Evolutionary conservation across 2,888 invertebrate species (phyloP), one percentile per base, ranked within the genome.

Genomic region (Cryptosula pallasiana): DNA sequence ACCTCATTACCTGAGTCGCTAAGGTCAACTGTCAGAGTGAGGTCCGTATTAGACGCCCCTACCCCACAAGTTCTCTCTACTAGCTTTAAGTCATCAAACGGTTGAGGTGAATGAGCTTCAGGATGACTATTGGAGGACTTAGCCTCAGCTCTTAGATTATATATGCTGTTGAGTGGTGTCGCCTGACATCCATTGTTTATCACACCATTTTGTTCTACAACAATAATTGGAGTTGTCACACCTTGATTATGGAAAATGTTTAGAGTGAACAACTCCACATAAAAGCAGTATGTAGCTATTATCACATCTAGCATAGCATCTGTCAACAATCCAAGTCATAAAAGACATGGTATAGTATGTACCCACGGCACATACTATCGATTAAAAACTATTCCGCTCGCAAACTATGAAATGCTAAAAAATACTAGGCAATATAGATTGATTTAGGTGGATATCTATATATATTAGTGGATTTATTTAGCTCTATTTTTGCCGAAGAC

Each of bases 1-100:
- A 63, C 2, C 5, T 63, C 63, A 32, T 63, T 63, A 32, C 63
- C 25, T 3, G 63, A 63, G 63, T 63, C 63, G 16, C 63, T 34
- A 16, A 63, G 27, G 32, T 63, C 63, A 13, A 32, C 63, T 9
- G 29, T 63, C 32, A 63, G 3, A 63, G 32, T 27, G 5, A 32
- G 27, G 32, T 63, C 63, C 13, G 63, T 27, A 32, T 32, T 25
- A 9, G 63, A 32, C 2, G 27, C 63, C 13, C 32, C 63, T n/a
- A 63, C 27, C 27, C 32, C 63, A 32, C 32, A 13, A 13, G 25
- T 32, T 32, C 27, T 32, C 32, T 27, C 32, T 13, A 27, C n/a
- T n/a, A 13, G 27, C 63, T 34, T 32, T 13, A 16, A 16, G 25
- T 25, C n/a, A 13, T 63, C 32, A 45, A 45, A 45, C 5, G 5